These are phyloP conservation scores for Brachionus sp. DNA, from an alignment of 1,140 invertebrate genomes.

Conservation along the genomic window DNA sequence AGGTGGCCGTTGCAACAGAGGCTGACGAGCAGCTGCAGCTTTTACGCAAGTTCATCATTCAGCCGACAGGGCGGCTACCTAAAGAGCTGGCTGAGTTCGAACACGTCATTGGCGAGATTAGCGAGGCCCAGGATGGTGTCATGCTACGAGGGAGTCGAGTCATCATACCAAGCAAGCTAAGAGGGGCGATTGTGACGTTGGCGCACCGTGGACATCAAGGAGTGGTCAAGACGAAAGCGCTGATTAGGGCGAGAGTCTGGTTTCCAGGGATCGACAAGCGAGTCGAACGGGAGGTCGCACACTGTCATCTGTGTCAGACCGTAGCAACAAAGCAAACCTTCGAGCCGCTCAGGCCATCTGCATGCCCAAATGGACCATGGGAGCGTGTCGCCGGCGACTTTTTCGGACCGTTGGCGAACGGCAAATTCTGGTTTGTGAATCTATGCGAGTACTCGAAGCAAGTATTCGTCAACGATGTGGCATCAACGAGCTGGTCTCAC, in stretches of 20 bases:
- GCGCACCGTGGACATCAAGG: conserved; percentile 10
- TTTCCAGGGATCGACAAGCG: neutral
- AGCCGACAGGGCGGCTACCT: neutral
- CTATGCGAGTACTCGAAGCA: neutral
- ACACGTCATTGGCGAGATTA: neutral
- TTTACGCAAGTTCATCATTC: neutral
- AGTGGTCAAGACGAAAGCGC: conserved; percentile 7
- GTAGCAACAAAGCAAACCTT: neutral
- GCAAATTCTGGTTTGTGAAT: neutral
- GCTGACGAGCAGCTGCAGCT: neutral
- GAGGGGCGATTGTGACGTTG: neutral
- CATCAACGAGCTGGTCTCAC: neutral
- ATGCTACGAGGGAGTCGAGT: neutral
- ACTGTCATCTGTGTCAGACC: neutral
- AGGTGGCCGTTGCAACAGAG: neutral
- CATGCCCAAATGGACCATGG: neutral
- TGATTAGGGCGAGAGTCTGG: neutral
- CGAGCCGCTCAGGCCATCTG: neutral
- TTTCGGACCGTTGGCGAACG: neutral
- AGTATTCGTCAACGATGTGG: neutral
- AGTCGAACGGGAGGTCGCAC: neutral
- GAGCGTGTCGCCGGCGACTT: neutral
- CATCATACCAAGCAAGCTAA: neutral
- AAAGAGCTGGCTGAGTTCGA: neutral
- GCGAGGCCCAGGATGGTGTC: neutral